Evolutionary conservation across 2,797 vertebrate species (phyloP).

Genomic region (Macrochelys suwanniensis): DNA sequence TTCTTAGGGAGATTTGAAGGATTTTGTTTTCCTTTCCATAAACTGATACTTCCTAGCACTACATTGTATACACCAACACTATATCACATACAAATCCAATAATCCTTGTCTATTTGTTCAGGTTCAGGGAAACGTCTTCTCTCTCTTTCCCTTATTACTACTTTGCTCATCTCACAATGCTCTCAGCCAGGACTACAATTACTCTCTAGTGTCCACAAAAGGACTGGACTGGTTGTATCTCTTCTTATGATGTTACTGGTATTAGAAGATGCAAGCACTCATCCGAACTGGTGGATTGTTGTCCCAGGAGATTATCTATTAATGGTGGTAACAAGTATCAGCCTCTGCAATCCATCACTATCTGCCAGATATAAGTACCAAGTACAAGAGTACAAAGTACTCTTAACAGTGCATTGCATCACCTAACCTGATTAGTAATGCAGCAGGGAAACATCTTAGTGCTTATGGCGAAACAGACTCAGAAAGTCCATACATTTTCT

Average conservation of each 20-base stretch:
- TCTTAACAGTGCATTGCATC: not conserved
- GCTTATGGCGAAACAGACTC: not conserved
- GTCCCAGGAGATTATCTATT: not conserved
- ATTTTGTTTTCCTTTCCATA: not conserved
- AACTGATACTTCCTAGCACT: not conserved
- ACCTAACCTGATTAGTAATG: not conserved
- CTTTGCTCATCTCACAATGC: not conserved
- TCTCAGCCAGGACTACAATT: not conserved
- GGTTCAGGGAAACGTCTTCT: not conserved
- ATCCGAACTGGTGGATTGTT: not conserved
- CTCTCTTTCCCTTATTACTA: not conserved
- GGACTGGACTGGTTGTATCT: not conserved
- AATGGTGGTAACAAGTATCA: not conserved
- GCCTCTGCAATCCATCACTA: not conserved
- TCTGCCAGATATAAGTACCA: conserved; percentile 4
- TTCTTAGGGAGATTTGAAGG: not conserved
- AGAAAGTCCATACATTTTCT: not conserved
- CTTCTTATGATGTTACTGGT: not conserved
- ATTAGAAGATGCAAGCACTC: not conserved
- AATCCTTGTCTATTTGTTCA: not conserved
- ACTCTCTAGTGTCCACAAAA: not conserved
- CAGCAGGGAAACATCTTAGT: not conserved
- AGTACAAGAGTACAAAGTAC: not conserved
- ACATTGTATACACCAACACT: not conserved
- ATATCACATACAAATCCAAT: not conserved